Base-by-base conservation (phyloP, 2,113 vertebrate genomes). In the Rhegmatorhina hoffmannsi region DNA sequence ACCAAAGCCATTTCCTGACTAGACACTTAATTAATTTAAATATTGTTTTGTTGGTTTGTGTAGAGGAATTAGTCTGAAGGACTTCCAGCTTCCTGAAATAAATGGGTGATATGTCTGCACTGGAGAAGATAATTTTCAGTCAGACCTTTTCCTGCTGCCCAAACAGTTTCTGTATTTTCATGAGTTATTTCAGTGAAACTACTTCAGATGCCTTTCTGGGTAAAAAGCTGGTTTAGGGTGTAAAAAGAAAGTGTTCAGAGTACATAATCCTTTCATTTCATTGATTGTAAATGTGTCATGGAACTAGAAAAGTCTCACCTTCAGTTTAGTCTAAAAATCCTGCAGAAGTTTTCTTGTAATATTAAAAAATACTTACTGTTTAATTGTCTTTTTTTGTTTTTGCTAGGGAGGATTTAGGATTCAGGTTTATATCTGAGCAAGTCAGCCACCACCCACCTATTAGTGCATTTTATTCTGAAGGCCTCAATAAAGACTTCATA, bases 371-470 rank as follows among this genome's bases (percentile, higher is more conserved):
- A 12, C 17, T 69, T 69, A 60, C 13, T 68, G 50, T 79, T 83
- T 85, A 81, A 92, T 86, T 44, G 19, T 64, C 20, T 40, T 24
- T 33, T 28, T 67, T 84, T 84, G 50, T 62, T 60, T 43, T 75
- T 87, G 64, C 74, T 49, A 99, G 99, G 97, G 98, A 99, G 93
- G 99, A 99, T 15, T 97, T 99, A 44, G 99, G 99, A 12, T 99
- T 99, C 97, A 98, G 98, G 55, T 98, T 99, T 94, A 98, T 99
- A 96, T 99, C 99, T 1, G 99, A 99, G 84, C 99, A 99, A 96
- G 99, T 99, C 95, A 99, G 99, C 97, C 99, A 99, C 96, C 99
- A 99, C 92, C 99, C 99, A 9, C 99, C 99, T 3, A 20, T 99
- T 96, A 99, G 99, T 95, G 99, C 99, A 47, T 99, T 99, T 96